Conservation (phyloP, 2,797 vertebrate species). For the Crocidura indochinensis region DNA sequence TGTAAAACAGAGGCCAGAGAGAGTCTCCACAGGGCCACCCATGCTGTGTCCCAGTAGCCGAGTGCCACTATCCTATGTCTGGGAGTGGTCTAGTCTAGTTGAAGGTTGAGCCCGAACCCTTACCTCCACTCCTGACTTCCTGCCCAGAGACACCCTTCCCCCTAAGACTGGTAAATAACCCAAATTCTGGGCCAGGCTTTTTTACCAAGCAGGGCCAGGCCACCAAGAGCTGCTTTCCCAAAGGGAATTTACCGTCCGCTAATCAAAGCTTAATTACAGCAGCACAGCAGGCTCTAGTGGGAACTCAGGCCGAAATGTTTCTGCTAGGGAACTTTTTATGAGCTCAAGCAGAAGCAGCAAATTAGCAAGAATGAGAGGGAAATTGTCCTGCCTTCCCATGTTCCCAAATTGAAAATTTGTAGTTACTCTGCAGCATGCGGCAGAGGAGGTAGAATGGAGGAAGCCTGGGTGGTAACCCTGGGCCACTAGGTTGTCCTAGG, state of each 20-base stretch:
- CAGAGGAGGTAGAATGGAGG: too few relatives aligned
- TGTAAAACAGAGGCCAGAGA: conserved; percentile 62
- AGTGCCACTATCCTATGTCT: neutral
- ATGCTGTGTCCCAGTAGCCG: neutral
- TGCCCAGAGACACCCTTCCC: neutral
- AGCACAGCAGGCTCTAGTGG: conserved; percentile 87
- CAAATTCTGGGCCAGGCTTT: neutral
- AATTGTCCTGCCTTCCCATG: conserved; percentile 86
- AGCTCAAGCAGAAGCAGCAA: conserved; percentile 89
- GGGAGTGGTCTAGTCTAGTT: neutral
- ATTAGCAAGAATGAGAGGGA: conserved; percentile 88
- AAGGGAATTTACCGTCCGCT: conserved; percentile 86
- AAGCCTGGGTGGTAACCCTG: too few relatives aligned
- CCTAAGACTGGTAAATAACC: neutral
- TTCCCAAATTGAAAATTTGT: conserved; percentile 77
- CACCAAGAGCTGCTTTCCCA: conserved; percentile 82
- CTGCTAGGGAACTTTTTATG: conserved; percentile 90
- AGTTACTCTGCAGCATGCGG: conserved; percentile 7
- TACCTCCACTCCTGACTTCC: neutral
- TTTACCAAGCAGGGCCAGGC: conserved; percentile 15
- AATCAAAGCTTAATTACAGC: conserved; percentile 91
- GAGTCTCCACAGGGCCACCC: neutral
- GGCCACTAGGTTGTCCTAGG: neutral
- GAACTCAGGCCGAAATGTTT: conserved; percentile 86
- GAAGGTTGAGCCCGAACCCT: neutral